Evolutionary conservation across 2,797 vertebrate species (phyloP), one percentile per base, ranked within the genome.

Genomic region (Apogon hyalosoma): DNA sequence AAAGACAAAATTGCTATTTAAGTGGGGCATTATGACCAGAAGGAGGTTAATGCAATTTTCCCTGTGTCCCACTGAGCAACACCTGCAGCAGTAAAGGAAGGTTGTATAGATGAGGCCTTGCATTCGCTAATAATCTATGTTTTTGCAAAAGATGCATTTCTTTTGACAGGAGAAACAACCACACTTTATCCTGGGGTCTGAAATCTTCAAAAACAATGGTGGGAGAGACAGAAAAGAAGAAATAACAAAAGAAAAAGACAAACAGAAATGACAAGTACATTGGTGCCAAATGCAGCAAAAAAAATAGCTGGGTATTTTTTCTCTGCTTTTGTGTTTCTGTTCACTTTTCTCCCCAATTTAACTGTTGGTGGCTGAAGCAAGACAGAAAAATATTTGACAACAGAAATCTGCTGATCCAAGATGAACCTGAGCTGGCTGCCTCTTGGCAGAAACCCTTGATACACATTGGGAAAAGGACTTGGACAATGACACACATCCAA

Each of bases 301-400:
- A 39, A 72, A 77, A 77, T n/a, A 31, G 13, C 19, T 63, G 9
- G 18, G 54, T 59, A 21, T 58, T 18, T 39, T 65, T 28, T 18
- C 15, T 31, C 11, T 0, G 40, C 60, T 48, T 71, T 60, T 41
- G 19, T 57, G 42, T 60, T 60, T 62, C 19, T 21, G 57, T 68
- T 77, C 31, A 59, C 21, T 76, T 68, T 79, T 48, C 66, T 42
- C 68, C 80, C 73, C 69, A 78, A 85, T 87, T 84, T 75, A 80
- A 80, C 81, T 57, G 66, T 46, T 67, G 66, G 69, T 64, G 65
- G 63, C 61, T 55, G 61, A 46, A 50, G 64, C 54, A 43, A 21
- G 59, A 69, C 16, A 77, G 16, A 55, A 71, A 63, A 60, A 72
- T 1, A 81, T 76, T 70, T 70, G 58, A 82, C 33, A 72, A 53